Conservation (phyloP, 2,113 vertebrate genomes). For the Falco punctatus region DNA sequence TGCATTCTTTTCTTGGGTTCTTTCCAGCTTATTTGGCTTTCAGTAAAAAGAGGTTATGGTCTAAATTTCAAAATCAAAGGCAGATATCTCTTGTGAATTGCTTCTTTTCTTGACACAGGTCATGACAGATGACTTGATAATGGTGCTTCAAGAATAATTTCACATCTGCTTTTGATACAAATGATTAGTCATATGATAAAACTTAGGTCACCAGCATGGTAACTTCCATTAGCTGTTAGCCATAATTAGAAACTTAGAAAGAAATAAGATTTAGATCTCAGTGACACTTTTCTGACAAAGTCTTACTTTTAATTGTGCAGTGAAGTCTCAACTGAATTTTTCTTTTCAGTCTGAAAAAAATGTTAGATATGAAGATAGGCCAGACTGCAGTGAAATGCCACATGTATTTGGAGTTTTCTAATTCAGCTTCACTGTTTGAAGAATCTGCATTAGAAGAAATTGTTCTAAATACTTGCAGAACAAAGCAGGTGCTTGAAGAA, state of each 20-base stretch:
- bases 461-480: background rate
- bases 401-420: conserved; percentile 69
- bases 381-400: background rate
- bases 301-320: background rate
- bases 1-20: background rate
- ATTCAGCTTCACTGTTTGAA: conserved; percentile 56
- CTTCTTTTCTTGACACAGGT: background rate
- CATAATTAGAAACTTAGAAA: background rate
- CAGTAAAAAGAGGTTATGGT: background rate
- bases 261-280: background rate
- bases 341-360: conserved; percentile 67
- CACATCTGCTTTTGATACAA: background rate
- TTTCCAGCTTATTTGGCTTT: background rate
- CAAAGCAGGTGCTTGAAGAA: conserved; percentile 33
- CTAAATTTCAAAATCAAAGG: background rate
- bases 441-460: conserved; percentile 3
- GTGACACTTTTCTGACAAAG: background rate
- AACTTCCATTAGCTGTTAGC: background rate
- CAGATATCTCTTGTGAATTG: background rate
- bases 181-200: background rate
- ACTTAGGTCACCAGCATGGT: background rate
- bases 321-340: background rate
- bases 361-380: conserved; percentile 65
- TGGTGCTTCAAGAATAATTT: background rate
- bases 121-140: background rate